phyloP scores from a whole-genome alignment of 2,888 invertebrate species.

The Calephelis perditalis region DNA sequence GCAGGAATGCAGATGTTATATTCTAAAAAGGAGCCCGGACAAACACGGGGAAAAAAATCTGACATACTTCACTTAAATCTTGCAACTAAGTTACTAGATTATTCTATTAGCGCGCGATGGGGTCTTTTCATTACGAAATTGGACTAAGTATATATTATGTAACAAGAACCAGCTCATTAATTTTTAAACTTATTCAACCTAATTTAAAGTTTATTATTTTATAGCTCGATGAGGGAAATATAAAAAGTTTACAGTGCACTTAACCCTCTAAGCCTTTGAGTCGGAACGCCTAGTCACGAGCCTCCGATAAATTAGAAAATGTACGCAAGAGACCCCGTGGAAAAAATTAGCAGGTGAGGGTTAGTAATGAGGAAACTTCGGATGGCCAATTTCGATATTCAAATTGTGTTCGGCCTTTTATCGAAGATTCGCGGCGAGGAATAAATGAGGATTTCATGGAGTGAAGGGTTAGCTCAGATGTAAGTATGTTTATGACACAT shows the following conservation, averaged over 20 bases:
- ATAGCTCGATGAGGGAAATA: neutral
- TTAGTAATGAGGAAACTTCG: conserved; percentile 66
- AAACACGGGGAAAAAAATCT: too few species aligned
- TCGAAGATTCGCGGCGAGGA: conserved; percentile 38
- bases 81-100: too few species aligned
- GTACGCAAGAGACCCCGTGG: conserved; percentile 12
- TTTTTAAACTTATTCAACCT: neutral
- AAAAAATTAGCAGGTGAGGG: conserved; percentile 67
- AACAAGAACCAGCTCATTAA: too few species aligned
- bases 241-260: conserved; percentile 13
- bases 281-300: conserved; percentile 58
- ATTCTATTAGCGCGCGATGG: too few species aligned
- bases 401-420: conserved; percentile 58
- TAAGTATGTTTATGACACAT: too few species aligned
- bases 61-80: too few species aligned
- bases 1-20: too few species aligned
- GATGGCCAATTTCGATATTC: conserved; percentile 76
- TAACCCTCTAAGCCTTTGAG: conserved; percentile 12
- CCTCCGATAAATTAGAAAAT: conserved; percentile 59
- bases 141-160: too few species aligned
- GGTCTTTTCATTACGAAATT: too few species aligned
- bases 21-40: too few species aligned
- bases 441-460: conserved; percentile 19
- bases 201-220: conserved; percentile 1
- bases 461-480: conserved; percentile 6